Base-by-base conservation (phyloP, 1,140 invertebrate species). In the Hycleus phaleratus region DNA sequence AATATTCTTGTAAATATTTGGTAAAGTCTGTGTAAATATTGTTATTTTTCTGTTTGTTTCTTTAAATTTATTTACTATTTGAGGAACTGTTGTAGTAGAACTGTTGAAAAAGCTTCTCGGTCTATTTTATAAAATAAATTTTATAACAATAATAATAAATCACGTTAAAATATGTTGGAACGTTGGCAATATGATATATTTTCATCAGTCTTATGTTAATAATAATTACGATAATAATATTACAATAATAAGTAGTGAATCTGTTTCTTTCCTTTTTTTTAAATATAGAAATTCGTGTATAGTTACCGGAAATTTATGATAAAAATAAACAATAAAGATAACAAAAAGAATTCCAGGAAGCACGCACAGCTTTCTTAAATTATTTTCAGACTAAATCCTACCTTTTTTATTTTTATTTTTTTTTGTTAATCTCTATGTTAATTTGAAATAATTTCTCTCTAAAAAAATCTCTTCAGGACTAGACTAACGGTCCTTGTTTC, bases 121-220 rank as follows among this genome's bases (percentile, higher is more conserved):
- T 32, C 32, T 32, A 32, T 32, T 32, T 5, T 32, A 5, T 32
- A 4, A 7, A 5, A 4, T 32, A 32, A 32, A 32, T 32, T 32
- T 5, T 5, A 32, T 32, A 4, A 5, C 32, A 32, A 60, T 69
- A 63, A 54, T 59, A 58, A 26, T 64, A 63, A 62, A 68, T 42
- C 7, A 32, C 51, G 44, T 42, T 53, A 55, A 66, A 68, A 68
- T 69, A 68, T 62, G 64, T 71, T 67, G 68, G 68, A 71, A 70
- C 68, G 65, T 72, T 72, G 71, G 71, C 71, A 72, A 70, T 70
- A 69, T 67, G 63, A 70, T 68, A 68, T 65, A 72, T 32, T 32
- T 32, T 32, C 7, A 32, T 72, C 70, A 72, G 70, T 72, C 70
- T 72, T 72, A 72, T 72, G 9, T 45, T 45, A 11, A 4, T 32